phyloP scores from a whole-genome alignment of 2,113 vertebrate species.

The Todiramphus saurophagus region DNA sequence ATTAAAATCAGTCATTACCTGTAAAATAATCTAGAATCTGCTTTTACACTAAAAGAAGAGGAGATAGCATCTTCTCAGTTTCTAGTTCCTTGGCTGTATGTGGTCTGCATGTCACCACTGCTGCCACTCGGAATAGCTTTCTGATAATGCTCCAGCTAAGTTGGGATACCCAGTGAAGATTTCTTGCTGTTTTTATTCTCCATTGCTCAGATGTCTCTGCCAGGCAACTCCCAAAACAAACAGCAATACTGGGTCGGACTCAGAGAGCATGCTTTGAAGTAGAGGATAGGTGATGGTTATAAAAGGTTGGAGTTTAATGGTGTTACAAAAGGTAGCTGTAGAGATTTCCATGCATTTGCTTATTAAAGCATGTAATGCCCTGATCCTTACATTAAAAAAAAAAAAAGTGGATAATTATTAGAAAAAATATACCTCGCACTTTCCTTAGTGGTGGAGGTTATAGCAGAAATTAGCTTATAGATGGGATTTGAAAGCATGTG shows the following conservation, averaged over 20 bases:
- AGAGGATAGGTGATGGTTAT: neutral
- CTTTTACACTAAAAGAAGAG: neutral
- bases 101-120: rapidly evolving
- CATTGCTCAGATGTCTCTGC: neutral
- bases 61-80: neutral
- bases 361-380: neutral
- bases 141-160: neutral
- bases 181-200: neutral
- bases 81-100: neutral
- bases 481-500: neutral
- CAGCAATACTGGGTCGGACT: neutral
- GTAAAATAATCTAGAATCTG: neutral
- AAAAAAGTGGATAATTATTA: neutral
- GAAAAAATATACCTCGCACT: neutral
- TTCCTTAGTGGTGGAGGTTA: neutral
- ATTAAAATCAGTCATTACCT: neutral
- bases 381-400: neutral
- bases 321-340: neutral
- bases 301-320: neutral
- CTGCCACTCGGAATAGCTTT: neutral
- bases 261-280: neutral
- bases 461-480: neutral
- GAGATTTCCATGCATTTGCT: neutral
- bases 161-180: neutral
- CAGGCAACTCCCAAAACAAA: conserved; percentile 44